Evolutionary conservation across 2,113 vertebrate genomes (phyloP), one percentile per base, ranked within the genome.

Genomic region (Phodopus roborovskii): DNA sequence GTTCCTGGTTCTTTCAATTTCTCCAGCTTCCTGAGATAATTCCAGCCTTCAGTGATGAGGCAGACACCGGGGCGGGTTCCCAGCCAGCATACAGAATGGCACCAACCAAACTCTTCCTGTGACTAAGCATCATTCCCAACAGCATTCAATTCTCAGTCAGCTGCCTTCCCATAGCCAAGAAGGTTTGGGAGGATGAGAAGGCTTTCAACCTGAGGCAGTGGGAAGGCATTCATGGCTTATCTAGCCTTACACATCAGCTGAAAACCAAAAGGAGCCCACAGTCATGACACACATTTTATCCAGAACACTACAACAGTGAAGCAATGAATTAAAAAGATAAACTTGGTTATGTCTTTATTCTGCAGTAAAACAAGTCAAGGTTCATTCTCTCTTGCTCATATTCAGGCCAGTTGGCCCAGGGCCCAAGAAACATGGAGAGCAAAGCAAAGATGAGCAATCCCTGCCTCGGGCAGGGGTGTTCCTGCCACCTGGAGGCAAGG

Each of bases 121-220:
- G 97, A 97, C 91, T 94, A 95, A 94, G 85, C 95, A 94, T 58
- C 75, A 82, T 86, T 70, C 84, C 68, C 33, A 7, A 88, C 16
- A 75, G n/a, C 42, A 81, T 87, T 92, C 68, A 86, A 36, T 88
- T 87, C 71, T 73, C 68, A 42, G 50, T 48, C 48, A 1, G 90
- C 93, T 90, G 94, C 88, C 81, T 94, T 95, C 68, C 90, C 66
- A 66, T 1, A 93, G 90, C 48, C 93, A 96, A 84, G 45, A 42
- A 89, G 42, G 74, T 71, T 91, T 42, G 19, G 33, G 62, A 92
- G 73, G 92, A 96, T 11, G 77, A 96, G 90, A 88, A 1, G 36
- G 58, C 42, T 70, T 79, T 94, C 83, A 92, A 60, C 64, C 89
- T 93, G 83, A 60, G 70, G 92, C 95, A 90, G 60, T 22, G n/a